Evolutionary conservation across 2,888 invertebrate genomes (phyloP).

Genomic region (Stenolophus ochropezus): DNA sequence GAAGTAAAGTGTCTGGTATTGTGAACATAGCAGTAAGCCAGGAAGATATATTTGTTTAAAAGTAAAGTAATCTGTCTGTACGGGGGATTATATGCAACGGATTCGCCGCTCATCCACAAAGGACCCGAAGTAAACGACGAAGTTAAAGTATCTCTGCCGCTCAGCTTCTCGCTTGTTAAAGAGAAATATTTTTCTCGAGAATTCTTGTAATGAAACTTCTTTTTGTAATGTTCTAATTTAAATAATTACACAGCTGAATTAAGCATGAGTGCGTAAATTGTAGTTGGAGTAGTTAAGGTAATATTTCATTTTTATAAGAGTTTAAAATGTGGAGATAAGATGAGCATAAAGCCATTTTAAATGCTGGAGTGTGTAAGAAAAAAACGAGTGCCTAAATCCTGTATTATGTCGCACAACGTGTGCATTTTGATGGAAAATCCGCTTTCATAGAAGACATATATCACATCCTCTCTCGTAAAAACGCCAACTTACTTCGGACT

Average conservation of each 20-base stretch:
- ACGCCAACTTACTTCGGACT: constrained; percentile 13
- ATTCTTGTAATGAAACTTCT: constrained; percentile 12
- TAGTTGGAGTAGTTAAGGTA: constrained; percentile 12
- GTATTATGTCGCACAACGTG: constrained; percentile 42
- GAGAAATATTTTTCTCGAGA: constrained; percentile 10
- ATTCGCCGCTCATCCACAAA: background rate
- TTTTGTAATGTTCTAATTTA: constrained; percentile 32
- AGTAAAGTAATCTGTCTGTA: background rate
- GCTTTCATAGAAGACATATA: constrained; percentile 36
- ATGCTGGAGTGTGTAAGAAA: constrained; percentile 23
- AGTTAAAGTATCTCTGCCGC: background rate
- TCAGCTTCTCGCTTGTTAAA: background rate
- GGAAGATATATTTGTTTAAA: background rate
- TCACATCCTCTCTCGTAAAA: constrained; percentile 13
- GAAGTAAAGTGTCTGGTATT: background rate
- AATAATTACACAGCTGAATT: constrained; percentile 24
- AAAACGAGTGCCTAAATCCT: constrained; percentile 31
- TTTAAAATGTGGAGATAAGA: constrained; percentile 35
- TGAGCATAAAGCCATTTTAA: constrained; percentile 40
- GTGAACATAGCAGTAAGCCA: background rate
- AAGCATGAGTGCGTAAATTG: constrained; percentile 30
- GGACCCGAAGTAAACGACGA: background rate
- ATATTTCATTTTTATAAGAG: constrained; percentile 30
- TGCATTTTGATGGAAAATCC: constrained; percentile 45
- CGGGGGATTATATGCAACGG: background rate